phyloP scores from a whole-genome alignment of 1,140 invertebrate species.

The Pseudomyrmex concolor region DNA sequence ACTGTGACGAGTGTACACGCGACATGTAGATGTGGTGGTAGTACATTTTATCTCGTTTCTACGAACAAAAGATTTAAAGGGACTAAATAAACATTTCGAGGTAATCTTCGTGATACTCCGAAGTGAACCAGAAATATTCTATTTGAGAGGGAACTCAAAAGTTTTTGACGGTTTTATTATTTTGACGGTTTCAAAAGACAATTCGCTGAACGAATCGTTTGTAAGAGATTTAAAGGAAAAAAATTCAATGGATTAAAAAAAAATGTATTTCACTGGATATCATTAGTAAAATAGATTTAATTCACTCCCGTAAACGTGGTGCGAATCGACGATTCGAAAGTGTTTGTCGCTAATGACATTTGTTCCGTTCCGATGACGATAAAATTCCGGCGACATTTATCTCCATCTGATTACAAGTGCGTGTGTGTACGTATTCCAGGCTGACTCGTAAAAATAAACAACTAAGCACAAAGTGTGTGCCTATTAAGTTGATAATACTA shows the following conservation, averaged over 20 bases:
- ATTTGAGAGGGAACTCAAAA: too few relatives aligned
- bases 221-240: too few relatives aligned
- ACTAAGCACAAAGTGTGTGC: neutral
- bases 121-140: too few relatives aligned
- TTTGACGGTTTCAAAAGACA: neutral
- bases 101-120: too few relatives aligned
- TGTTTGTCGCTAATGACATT: neutral
- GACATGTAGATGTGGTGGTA: too few relatives aligned
- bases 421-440: constrained; percentile 34
- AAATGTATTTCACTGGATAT: neutral
- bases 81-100: too few relatives aligned
- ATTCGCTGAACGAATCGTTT: neutral
- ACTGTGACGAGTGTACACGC: too few relatives aligned
- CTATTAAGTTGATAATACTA: constrained; percentile 50
- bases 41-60: too few relatives aligned
- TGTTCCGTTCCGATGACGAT: constrained; percentile 10
- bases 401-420: constrained; percentile 40
- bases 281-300: neutral
- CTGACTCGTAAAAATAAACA: constrained; percentile 52
- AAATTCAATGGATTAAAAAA: neutral
- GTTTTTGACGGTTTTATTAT: too few relatives aligned
- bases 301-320: neutral
- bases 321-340: constrained; percentile 8
- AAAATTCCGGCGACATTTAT: constrained; percentile 31
- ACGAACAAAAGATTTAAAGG: too few relatives aligned